Conservation (phyloP, 2,888 invertebrate species). For the Meteorus cinctellus region DNA sequence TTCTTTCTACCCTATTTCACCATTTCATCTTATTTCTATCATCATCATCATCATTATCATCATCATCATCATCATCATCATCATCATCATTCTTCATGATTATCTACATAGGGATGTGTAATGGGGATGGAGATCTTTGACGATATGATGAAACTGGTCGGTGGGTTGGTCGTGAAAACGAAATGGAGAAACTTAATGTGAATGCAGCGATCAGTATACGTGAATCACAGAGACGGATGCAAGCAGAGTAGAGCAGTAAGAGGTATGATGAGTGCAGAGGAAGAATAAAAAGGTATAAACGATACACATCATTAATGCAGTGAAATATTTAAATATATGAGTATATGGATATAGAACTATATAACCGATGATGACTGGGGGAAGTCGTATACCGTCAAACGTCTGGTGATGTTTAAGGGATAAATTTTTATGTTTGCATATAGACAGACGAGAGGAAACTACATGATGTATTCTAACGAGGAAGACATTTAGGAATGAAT, state of each 20-base stretch:
- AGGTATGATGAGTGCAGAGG: slow-evolving; percentile 59
- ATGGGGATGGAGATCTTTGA: slow-evolving; percentile 69
- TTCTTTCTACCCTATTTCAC: neutral
- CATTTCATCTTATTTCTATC: neutral
- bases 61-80: no score
- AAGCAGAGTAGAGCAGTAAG: slow-evolving; percentile 60
- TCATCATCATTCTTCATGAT: neutral
- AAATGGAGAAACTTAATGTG: slow-evolving; percentile 75
- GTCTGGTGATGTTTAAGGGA: neutral
- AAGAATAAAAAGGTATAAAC: slow-evolving; percentile 58
- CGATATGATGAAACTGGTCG: slow-evolving; percentile 68
- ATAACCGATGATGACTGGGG: slow-evolving; percentile 13
- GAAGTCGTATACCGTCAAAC: slow-evolving; percentile 1
- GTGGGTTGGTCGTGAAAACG: slow-evolving; percentile 71
- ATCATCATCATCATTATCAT: no score
- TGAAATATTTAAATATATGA: slow-evolving; percentile 15
- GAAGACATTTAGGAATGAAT: slow-evolving; percentile 27
- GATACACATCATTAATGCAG: slow-evolving; percentile 59
- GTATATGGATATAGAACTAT: neutral
- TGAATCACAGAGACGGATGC: slow-evolving; percentile 73
- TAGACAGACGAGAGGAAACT: neutral
- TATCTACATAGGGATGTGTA: neutral
- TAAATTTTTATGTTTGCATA: neutral
- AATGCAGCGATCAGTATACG: slow-evolving; percentile 75
- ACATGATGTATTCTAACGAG: slow-evolving; percentile 26